phyloP scores from a whole-genome alignment of 2,888 invertebrate species.

The Drosophila borealis region DNA sequence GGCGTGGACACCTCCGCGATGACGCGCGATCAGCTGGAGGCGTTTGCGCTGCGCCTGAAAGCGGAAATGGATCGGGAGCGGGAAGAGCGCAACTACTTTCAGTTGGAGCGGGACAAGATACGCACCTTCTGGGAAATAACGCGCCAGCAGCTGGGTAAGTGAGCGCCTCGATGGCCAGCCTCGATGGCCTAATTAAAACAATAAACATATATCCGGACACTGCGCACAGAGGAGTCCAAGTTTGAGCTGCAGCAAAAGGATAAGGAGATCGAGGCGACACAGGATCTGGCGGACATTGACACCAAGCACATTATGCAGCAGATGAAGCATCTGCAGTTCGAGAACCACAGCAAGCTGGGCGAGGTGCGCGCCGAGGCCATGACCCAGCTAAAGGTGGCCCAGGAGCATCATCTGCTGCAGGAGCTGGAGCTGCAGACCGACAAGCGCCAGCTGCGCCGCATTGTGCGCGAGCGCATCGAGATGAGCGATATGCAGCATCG shows the following conservation, averaged over 20 bases:
- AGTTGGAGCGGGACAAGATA: conserved; percentile 96
- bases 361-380: conserved; percentile 94
- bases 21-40: conserved; percentile 96
- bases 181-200: background rate
- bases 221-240: conserved; percentile 84
- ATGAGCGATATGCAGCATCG: conserved; percentile 83
- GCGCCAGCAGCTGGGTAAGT: conserved; percentile 93
- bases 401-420: conserved; percentile 92
- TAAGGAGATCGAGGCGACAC: conserved; percentile 94
- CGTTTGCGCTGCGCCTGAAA: conserved; percentile 93
- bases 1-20: conserved; percentile 96
- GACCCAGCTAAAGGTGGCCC: conserved; percentile 92
- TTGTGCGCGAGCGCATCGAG: conserved; percentile 86
- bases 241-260: conserved; percentile 89
- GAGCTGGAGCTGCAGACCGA: conserved; percentile 90
- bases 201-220: too few relatives aligned
- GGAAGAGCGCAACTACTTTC: conserved; percentile 98
- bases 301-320: conserved; percentile 96
- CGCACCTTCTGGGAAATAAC: conserved; percentile 98
- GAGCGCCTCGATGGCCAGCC: background rate
- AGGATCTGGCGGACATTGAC: conserved; percentile 94
- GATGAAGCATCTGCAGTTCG: conserved; percentile 96
- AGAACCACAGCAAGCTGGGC: conserved; percentile 93
- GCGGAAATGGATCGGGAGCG: conserved; percentile 97
- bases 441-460: conserved; percentile 86